These are phyloP conservation scores for Limnephilus rhombicus DNA, from an alignment of 2,888 invertebrate genomes.

Conservation along the genomic window DNA sequence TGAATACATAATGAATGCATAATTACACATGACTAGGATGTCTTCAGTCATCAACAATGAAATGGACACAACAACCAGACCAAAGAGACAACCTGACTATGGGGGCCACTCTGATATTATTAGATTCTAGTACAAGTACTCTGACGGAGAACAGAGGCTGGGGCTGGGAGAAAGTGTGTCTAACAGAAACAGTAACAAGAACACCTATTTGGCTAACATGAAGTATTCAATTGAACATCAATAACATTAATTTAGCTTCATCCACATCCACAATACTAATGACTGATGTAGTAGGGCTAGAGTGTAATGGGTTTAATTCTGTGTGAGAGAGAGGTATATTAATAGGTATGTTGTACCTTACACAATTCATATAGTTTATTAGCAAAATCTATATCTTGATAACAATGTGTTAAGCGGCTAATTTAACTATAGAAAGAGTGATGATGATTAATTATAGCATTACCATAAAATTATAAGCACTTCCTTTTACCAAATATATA, in stretches of 20 bases:
- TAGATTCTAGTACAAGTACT: not conserved
- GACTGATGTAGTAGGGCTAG: conserved; percentile 24
- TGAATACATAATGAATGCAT: conserved; percentile 57
- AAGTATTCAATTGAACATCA: not conserved
- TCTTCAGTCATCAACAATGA: conserved; percentile 51
- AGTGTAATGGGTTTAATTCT: conserved; percentile 4
- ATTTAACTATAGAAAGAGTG: conserved; percentile 64
- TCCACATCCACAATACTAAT: conserved; percentile 30
- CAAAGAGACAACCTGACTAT: conserved; percentile 33
- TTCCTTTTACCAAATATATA: conserved; percentile 64
- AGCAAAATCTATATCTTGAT: conserved; percentile 49
- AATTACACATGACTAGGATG: conserved; percentile 55
- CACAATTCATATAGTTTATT: conserved; percentile 47
- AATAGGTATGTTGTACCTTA: conserved; percentile 24
- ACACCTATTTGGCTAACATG: conserved; percentile 39
- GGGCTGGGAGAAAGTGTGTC: not conserved
- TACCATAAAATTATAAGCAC: conserved; percentile 65
- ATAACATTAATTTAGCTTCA: conserved; percentile 2
- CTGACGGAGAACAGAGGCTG: not conserved
- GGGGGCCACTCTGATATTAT: not conserved
- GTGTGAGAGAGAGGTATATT: conserved; percentile 26
- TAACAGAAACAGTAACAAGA: conserved; percentile 45
- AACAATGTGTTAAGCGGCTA: conserved; percentile 64
- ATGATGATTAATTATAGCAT: conserved; percentile 66
- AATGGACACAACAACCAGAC: conserved; percentile 64